Evolutionary conservation across 2,797 vertebrate genomes (phyloP).

Genomic region (Pipistrellus kuhlii): DNA sequence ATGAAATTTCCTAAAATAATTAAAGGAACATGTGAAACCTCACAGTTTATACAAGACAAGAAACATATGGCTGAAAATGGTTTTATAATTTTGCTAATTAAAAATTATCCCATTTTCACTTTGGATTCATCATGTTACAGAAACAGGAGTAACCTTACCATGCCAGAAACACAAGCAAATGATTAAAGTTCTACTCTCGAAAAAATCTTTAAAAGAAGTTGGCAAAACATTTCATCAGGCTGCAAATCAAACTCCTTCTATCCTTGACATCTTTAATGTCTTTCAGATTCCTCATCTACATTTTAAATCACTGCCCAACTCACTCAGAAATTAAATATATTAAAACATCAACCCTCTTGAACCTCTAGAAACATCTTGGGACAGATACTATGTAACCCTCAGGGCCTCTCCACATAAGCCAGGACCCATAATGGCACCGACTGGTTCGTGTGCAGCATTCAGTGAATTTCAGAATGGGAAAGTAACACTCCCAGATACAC

Average conservation of each 20-base stretch:
- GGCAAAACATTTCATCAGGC: conserved; percentile 84
- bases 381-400: conserved; percentile 36
- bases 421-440: neutral
- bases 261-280: conserved; percentile 80
- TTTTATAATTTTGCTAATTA: conserved; percentile 85
- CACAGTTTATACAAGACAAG: conserved; percentile 83
- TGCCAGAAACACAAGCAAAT: conserved; percentile 86
- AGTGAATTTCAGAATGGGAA: conserved; percentile 66
- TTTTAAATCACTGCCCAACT: conserved; percentile 74
- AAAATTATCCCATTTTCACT: conserved; percentile 84
- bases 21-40: conserved; percentile 81
- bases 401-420: neutral
- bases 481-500: conserved; percentile 68
- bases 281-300: conserved; percentile 77
- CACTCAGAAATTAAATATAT: conserved; percentile 77
- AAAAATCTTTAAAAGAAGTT: conserved; percentile 82
- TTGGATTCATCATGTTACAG: conserved; percentile 77
- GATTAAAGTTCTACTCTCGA: conserved; percentile 82
- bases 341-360: conserved; percentile 68
- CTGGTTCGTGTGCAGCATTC: conserved; percentile 57
- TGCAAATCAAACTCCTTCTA: conserved; percentile 82
- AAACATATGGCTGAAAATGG: conserved; percentile 84
- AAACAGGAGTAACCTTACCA: conserved; percentile 81
- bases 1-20: conserved; percentile 79
- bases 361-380: conserved; percentile 47